phyloP scores from a whole-genome alignment of 2,797 vertebrate genomes.

The Coregonus suidteri region DNA sequence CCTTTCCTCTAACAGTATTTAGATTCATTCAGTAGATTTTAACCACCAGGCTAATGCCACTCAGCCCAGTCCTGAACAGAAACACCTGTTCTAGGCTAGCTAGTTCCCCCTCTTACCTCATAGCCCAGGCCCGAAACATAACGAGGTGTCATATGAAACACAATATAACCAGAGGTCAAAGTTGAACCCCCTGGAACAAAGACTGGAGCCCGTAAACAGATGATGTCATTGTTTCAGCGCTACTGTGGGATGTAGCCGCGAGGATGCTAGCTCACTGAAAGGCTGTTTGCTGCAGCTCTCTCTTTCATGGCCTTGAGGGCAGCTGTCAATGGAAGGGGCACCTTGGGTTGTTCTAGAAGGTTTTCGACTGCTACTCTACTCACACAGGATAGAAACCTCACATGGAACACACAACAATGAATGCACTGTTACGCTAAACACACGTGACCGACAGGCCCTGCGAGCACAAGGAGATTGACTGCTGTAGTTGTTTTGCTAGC shows the following conservation, averaged over 20 bases:
- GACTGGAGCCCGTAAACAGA: conserved; percentile 22
- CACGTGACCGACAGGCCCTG: conserved; percentile 1
- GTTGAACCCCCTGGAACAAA: conserved; percentile 29
- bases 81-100: not conserved
- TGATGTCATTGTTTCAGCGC: conserved; percentile 21
- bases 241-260: not conserved
- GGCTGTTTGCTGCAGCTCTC: conserved; percentile 4
- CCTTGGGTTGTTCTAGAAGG: conserved; percentile 17
- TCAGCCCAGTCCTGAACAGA: no score
- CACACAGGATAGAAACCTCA: conserved; percentile 16
- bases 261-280: conserved; percentile 1
- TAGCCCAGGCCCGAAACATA: not conserved
- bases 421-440: not conserved
- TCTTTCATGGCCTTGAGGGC: conserved; percentile 17
- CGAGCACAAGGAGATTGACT: not conserved
- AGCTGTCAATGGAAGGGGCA: conserved; percentile 2
- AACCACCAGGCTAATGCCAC: not conserved
- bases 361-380: conserved; percentile 15
- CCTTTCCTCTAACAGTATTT: conserved; percentile 20
- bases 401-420: conserved; percentile 7
- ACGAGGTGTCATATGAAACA: conserved; percentile 5
- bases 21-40: not conserved
- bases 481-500: not conserved
- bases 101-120: not conserved
- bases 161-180: conserved; percentile 27